Conservation (phyloP, 2,797 vertebrate species). For the Chelon labrosus region DNA sequence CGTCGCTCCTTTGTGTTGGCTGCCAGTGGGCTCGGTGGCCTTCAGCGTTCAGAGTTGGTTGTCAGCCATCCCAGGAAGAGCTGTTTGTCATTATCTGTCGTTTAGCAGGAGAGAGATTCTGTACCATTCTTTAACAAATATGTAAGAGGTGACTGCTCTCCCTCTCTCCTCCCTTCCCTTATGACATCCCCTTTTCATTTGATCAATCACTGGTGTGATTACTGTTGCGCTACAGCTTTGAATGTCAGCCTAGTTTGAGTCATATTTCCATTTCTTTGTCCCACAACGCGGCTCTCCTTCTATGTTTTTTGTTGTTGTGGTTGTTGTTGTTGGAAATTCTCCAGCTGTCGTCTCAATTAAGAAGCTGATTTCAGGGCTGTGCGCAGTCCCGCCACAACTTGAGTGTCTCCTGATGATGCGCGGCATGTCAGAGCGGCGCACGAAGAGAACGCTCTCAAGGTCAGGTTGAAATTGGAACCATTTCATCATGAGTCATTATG, state of each 20-base stretch:
- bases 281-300: constrained; percentile 24
- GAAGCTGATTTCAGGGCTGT: constrained; percentile 51
- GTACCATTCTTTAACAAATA: constrained; percentile 36
- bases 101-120: neutral
- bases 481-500: constrained; percentile 76
- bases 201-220: constrained; percentile 55
- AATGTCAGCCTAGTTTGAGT: constrained; percentile 69
- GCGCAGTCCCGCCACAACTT: constrained; percentile 38
- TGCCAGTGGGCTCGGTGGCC: constrained; percentile 6
- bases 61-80: constrained; percentile 33
- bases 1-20: neutral
- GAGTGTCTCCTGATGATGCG: constrained; percentile 57
- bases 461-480: constrained; percentile 76
- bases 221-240: constrained; percentile 35
- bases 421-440: constrained; percentile 44
- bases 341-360: constrained; percentile 67
- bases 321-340: constrained; percentile 47
- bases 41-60: constrained; percentile 11
- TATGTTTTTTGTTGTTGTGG: constrained; percentile 26
- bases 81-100: constrained; percentile 44
- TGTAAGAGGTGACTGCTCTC: constrained; percentile 51
- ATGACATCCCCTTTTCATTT: constrained; percentile 49
- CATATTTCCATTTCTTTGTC: constrained; percentile 61
- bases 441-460: constrained; percentile 71
- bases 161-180: constrained; percentile 28